Base-by-base conservation (phyloP, 2,888 invertebrate species). In the Ophioninae sp. region DNA sequence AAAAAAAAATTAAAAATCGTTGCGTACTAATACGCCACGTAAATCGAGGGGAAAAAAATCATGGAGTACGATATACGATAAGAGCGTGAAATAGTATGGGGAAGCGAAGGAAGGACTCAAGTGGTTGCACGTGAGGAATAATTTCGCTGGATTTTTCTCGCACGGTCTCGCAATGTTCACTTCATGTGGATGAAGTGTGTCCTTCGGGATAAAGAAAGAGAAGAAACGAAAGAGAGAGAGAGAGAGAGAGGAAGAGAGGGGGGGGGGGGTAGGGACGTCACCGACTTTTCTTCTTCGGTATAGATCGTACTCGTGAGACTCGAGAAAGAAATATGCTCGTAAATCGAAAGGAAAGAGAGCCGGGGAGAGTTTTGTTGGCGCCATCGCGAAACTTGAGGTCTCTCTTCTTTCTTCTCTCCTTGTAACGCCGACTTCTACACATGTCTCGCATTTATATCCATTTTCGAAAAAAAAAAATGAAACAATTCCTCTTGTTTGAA, bases 111-210 rank as follows among this genome's bases (percentile, higher is more conserved):
- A 81, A 84, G 84, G 81, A 79, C 79, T 81, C 84, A 79, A 84
- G 84, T 84, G 84, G 81, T 81, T 84, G 84, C 84, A 84, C 84
- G 81, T 84, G 84, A 81, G 84, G 81, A 68, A 79, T 76, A 75
- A 84, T 81, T 84, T 81, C 67, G 81, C 84, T 63, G 67, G 79
- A 81, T 72, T 84, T 84, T 84, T 59, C 81, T 84, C 81, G 83
- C 74, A 84, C 78, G 67, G 81, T 81, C 77, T 77, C 74, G 81
- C 74, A 61, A 78, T 63, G 63, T 73, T 64, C 44, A 37, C 63
- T 69, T 30, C n/a, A 23, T 23, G 41, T 41, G 67, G 59, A 63
- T 73, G 13, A 63, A 73, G 78, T 77, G 67, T 51, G 68, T 76
- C 67, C 63, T 61, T 71, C 44, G n/a, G 58, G n/a, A 78, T 44